Conservation (phyloP, 2,113 vertebrate species). For the Cyprinodon brontotheroides region DNA sequence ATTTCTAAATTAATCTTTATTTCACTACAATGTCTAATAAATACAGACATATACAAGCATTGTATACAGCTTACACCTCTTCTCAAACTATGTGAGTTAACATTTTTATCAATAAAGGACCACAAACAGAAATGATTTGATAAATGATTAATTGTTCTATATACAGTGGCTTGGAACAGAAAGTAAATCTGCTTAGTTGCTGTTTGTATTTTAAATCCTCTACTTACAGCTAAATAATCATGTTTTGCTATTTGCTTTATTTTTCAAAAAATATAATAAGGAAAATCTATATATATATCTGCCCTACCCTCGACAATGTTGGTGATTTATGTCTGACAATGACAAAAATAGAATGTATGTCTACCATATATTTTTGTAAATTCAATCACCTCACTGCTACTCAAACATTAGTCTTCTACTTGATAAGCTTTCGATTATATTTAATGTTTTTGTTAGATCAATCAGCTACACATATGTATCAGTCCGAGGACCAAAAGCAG, state of each 20-base stretch:
- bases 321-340: background rate
- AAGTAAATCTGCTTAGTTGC: background rate
- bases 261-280: background rate
- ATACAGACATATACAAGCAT: constrained; percentile 13
- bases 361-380: constrained; percentile 1
- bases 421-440: background rate
- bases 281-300: background rate
- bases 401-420: constrained; percentile 1
- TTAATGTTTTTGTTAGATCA: background rate
- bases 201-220: background rate
- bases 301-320: background rate
- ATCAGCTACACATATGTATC: background rate
- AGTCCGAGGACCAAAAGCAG: background rate
- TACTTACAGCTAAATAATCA: background rate
- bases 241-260: background rate
- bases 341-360: background rate
- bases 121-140: constrained; percentile 11
- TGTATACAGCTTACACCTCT: constrained; percentile 7
- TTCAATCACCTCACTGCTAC: background rate
- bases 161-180: constrained; percentile 10
- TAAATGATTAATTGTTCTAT: constrained; percentile 5
- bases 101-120: background rate
- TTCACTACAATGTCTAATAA: constrained; percentile 17
- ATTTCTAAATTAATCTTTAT: constrained; percentile 36
- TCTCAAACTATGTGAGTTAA: constrained; percentile 3